Percentiles rank a stretch among this genome's conserved stretches.
Conservation (phyloP, 2,888 invertebrate genomes). For the Yponomeuta cagnagella region DNA sequence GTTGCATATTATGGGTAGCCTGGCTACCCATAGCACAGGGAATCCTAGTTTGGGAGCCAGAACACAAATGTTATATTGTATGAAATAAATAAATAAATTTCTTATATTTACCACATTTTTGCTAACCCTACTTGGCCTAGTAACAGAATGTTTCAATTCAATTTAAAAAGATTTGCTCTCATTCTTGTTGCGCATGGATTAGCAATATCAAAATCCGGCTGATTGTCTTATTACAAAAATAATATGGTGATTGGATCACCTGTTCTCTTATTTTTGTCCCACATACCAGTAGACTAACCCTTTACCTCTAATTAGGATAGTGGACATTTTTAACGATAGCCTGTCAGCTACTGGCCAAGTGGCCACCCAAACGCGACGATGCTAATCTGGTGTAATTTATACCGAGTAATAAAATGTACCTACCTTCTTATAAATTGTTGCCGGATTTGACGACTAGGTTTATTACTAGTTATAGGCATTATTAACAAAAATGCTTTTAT, state of each 20-base stretch:
- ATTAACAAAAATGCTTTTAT: no score
- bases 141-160: no score
- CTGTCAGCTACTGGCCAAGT: background rate
- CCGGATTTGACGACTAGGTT: background rate
- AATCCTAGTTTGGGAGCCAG: no score
- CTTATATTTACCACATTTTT: no score
- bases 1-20: no score
- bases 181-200: no score
- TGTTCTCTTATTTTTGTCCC: background rate
- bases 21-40: no score
- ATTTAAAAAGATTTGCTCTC: no score
- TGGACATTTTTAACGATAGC: background rate
- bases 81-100: no score
- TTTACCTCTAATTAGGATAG: slow-evolving; percentile 1
- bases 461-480: background rate
- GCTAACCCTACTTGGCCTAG: no score
- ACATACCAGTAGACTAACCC: background rate
- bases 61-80: no score
- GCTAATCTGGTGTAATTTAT: background rate
- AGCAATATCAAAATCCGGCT: background rate
- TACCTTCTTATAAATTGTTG: background rate
- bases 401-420: background rate
- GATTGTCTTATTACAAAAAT: background rate
- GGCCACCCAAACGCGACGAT: slow-evolving; percentile 2
- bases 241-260: background rate